Base-by-base conservation (phyloP, 2,113 vertebrate genomes). In the Pollimyrus isidori region DNA sequence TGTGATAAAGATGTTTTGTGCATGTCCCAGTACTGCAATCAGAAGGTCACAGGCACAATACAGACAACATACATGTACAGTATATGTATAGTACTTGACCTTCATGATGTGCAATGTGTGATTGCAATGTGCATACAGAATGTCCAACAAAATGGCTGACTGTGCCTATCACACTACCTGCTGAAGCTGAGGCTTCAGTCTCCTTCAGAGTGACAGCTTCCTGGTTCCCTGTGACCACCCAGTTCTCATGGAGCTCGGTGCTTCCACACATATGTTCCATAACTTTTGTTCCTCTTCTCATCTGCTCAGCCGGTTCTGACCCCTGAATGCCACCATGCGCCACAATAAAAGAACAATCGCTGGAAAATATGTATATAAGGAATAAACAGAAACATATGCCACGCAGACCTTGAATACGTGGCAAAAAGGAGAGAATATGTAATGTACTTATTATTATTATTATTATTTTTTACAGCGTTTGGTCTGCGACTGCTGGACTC, bases 361-460 rank as follows among this genome's bases (percentile, higher is more conserved):
- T 35, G 48, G 42, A 48, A 88, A 88, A 73, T 26, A 87, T 87
- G 52, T 46, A n/a, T 49, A 50, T 48, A 11, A 49, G 10, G n/a
- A 73, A 88, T 82, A 88, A 69, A 62, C 15, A 35, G 88, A 58
- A 85, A 62, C 88, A 89, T 50, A 30, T 89, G 88, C 10, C 50
- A 62, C 23, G 35, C 53, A 30, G 56, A 80, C 52, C 56, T 13
- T 49, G 84, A 89, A 56, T 49, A 84, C 42, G 83, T 84, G 17
- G 50, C 21, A 48, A 17, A 26, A 42, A n/a, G 50, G 50, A 3
- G 42, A 35, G 69, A 83, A 50, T 65, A 26, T 46, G 19, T 65
- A 15, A 30, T 26, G 23, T 56, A 30, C 30, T 83, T 56, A n/a
- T 19, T 76, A 76, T 76, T 76, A 76, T 76, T 58, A 58, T 58